These are phyloP conservation scores for Encarsia formosa DNA, from an alignment of 2,888 invertebrate species.

Conservation along the genomic window DNA sequence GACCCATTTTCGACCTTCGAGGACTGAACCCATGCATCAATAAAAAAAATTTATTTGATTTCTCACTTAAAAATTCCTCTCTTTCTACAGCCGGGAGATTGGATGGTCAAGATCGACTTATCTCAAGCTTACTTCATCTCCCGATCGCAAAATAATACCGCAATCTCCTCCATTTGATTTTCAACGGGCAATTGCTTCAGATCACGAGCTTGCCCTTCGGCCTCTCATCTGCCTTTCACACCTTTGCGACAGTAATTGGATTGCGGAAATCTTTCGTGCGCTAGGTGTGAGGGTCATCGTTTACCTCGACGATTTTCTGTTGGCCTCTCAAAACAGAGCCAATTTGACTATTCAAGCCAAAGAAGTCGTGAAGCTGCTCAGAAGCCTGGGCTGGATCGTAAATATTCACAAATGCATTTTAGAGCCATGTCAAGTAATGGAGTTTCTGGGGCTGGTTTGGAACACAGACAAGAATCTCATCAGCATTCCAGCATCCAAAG, in stretches of 20 bases:
- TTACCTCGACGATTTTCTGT: slow-evolving; percentile 27
- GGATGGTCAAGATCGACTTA: slow-evolving; percentile 10
- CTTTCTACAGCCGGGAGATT: slow-evolving; percentile 12
- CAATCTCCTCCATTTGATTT: slow-evolving; percentile 28
- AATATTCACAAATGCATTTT: slow-evolving; percentile 24
- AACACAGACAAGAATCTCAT: slow-evolving; percentile 18
- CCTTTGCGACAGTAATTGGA: slow-evolving; percentile 28
- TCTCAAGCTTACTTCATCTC: slow-evolving; percentile 24
- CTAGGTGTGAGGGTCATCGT: slow-evolving; percentile 22
- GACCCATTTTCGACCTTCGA: slow-evolving; percentile 36
- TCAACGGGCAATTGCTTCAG: slow-evolving; percentile 28
- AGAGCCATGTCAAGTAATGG: slow-evolving; percentile 21
- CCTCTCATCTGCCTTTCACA: too few species aligned
- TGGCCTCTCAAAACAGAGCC: slow-evolving; percentile 25
- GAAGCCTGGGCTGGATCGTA: slow-evolving; percentile 19
- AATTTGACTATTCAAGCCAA: slow-evolving; percentile 5
- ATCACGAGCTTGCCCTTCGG: too few species aligned
- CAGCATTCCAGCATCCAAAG: slow-evolving; percentile 8
- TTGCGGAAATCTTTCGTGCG: slow-evolving; percentile 24
- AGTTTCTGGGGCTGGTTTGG: slow-evolving; percentile 25
- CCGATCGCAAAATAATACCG: slow-evolving; percentile 31
- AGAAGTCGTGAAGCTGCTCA: slow-evolving; percentile 12
- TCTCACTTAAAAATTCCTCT: slow-evolving; percentile 11
- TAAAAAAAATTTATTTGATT: slow-evolving; percentile 11
- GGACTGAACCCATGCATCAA: slow-evolving; percentile 14